phyloP scores from a whole-genome alignment of 2,888 invertebrate genomes.

The Agrotis puta region DNA sequence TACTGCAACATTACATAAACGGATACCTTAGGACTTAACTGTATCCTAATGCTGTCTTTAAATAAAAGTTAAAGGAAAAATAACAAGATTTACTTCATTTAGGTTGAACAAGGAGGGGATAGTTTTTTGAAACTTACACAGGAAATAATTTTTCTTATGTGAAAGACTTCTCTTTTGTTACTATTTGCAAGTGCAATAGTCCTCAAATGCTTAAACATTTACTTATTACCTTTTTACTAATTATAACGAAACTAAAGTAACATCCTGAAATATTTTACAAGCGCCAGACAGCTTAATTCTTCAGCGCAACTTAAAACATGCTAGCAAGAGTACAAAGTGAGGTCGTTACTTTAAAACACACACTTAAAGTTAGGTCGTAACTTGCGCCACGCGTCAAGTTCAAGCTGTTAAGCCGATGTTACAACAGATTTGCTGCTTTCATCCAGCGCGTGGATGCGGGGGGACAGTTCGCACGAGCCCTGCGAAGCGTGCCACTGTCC shows the following conservation, averaged over 20 bases:
- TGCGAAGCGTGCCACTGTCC: slow-evolving; percentile 61
- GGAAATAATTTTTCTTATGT: background rate
- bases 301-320: slow-evolving; percentile 48
- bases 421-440: slow-evolving; percentile 88
- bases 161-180: background rate
- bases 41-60: background rate
- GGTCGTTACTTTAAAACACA: slow-evolving; percentile 58
- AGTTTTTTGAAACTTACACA: background rate
- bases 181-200: background rate
- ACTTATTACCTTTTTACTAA: too few relatives aligned
- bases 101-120: too few relatives aligned
- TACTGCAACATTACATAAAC: too few relatives aligned
- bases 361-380: slow-evolving; percentile 53
- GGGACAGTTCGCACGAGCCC: slow-evolving; percentile 70
- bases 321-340: slow-evolving; percentile 26
- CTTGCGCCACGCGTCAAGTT: slow-evolving; percentile 70
- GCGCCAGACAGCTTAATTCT: slow-evolving; percentile 37
- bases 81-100: too few relatives aligned
- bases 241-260: slow-evolving; percentile 25
- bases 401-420: slow-evolving; percentile 87
- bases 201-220: background rate
- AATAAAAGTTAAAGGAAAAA: too few relatives aligned
- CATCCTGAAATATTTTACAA: slow-evolving; percentile 37
- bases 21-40: background rate
- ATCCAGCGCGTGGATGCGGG: slow-evolving; percentile 75